Evolutionary conservation across 2,113 vertebrate species (phyloP).

Genomic region (Accipiter cooperii): DNA sequence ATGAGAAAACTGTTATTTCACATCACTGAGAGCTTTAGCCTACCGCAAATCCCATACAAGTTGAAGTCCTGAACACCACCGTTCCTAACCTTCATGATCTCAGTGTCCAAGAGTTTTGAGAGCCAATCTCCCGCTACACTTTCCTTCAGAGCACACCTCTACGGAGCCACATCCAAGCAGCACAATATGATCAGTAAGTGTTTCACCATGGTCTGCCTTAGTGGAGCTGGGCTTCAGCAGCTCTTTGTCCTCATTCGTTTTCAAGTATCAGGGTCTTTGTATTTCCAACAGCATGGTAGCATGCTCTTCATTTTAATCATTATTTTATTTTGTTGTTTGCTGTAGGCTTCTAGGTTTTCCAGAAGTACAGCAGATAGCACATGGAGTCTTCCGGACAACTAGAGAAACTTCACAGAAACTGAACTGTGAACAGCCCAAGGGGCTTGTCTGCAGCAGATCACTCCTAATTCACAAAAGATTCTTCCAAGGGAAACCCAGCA

Average conservation of each 20-base stretch:
- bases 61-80: neutral
- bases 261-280: neutral
- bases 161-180: neutral
- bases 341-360: neutral
- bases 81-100: neutral
- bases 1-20: neutral
- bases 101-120: neutral
- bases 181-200: neutral
- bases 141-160: neutral
- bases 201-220: neutral
- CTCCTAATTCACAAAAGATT: conserved; percentile 11
- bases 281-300: neutral
- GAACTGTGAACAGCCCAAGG: neutral
- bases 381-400: neutral
- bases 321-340: neutral
- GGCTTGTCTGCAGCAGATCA: neutral
- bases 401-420: neutral
- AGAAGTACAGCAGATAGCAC: neutral
- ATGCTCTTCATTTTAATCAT: neutral
- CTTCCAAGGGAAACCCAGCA: neutral
- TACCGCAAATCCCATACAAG: neutral
- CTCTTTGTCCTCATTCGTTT: neutral
- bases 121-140: neutral
- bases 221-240: neutral
- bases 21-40: neutral